Evolutionary conservation across 2,888 invertebrate species (phyloP), one percentile per base, ranked within the genome.

Genomic region (Xanthia icteritia): DNA sequence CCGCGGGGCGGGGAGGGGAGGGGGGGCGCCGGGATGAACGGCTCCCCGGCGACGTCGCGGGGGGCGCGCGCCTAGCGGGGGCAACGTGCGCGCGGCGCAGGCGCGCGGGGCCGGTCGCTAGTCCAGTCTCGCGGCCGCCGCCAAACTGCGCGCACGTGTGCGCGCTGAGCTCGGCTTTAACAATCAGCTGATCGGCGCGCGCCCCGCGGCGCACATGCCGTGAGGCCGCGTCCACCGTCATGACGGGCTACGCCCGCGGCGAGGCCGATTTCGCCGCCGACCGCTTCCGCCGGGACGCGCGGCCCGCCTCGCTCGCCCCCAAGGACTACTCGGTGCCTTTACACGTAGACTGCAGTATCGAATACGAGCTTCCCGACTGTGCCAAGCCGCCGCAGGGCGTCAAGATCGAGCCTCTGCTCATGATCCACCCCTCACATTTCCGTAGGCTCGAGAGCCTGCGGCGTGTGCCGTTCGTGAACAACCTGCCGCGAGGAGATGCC

Each of bases 381-480:
- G 98, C 98, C 89, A 98, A 98, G 96, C 98, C 98, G 90, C 98
- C 98, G 90, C 98, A 98, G 93, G 98, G 98, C 86, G 98, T 98
- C 93, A 97, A 98, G 93, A 97, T 98, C 92, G 98, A 98, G 95
- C 98, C 98, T 74, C 97, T 98, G 92, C 97, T 98, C 91, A 98
- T 98, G 98, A 98, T 98, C 93, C 98, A 98, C 97, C 98, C 98
- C 71, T 98, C 98, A 92, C 98, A 98, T 95, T 98, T 98, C 97
- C 97, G 98, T 89, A 98, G 98, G 95, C 98, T 98, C 96, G 98
- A 98, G 93, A 98, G 98, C 91, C 98, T 98, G 93, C 97, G 98
- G 89, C 97, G 98, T 82, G 98, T 98, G 93, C 98, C 98, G 68
- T 98, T 98, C 94, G 98, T 98, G 88, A 98, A 98, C 96, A 98